These are phyloP conservation scores for Tetanocera ferruginea DNA, from an alignment of 2,888 invertebrate species.

Conservation along the genomic window DNA sequence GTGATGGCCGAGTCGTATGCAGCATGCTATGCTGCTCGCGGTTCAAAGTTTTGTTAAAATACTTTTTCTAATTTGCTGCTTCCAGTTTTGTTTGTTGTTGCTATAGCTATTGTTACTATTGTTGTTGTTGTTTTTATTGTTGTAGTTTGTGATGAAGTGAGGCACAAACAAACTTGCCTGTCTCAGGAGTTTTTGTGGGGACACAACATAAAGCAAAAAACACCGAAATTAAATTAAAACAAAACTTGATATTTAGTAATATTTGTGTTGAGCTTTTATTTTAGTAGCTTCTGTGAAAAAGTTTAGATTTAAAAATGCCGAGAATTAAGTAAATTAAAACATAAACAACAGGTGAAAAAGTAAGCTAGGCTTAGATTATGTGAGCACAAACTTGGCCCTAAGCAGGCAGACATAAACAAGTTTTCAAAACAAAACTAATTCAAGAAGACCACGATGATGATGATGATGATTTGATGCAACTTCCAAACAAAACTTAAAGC, in stretches of 20 bases:
- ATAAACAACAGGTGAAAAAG: not conserved
- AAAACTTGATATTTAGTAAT: not conserved
- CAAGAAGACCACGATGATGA: too few species aligned
- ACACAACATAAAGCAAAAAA: not conserved
- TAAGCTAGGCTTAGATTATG: not conserved
- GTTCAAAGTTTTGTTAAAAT: constrained; percentile 17
- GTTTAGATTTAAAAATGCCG: not conserved
- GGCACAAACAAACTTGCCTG: not conserved
- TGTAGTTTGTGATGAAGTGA: not conserved
- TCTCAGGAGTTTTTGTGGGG: not conserved
- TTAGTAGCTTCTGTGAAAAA: not conserved
- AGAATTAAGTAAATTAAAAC: not conserved
- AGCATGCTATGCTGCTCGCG: not conserved
- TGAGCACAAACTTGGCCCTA: not conserved
- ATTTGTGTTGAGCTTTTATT: not conserved
- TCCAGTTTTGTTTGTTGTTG: constrained; percentile 1
- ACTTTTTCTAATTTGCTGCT: constrained; percentile 27
- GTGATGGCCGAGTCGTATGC: not conserved
- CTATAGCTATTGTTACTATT: not conserved
- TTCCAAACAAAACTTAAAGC: too few species aligned
- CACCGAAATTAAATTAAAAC: constrained; percentile 15
- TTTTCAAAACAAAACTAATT: too few species aligned
- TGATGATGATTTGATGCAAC: too few species aligned
- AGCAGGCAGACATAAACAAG: not conserved
- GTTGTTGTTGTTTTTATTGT: not conserved